Evolutionary conservation across 2,888 invertebrate species (phyloP), one percentile per base, ranked within the genome.

Genomic region (Papilio protenor): DNA sequence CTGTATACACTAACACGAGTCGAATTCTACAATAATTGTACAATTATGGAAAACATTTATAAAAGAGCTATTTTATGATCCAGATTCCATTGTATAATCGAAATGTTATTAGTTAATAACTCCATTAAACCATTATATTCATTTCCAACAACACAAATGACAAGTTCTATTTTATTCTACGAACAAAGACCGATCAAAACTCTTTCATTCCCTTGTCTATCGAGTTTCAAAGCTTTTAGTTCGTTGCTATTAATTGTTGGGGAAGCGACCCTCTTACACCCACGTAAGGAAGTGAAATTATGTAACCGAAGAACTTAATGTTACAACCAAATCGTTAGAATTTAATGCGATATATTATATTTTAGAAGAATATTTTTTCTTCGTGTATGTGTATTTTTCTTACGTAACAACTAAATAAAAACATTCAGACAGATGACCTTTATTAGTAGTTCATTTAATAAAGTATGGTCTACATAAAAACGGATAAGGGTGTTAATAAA

Each of bases 181-280:
- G 70, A 76, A 77, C 70, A 74, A 77, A 77, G 70, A 74, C 73
- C 70, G 70, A 71, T 71, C 70, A 61, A 70, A 70, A 77, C 66
- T 77, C 74, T 77, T 74, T 70, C 70, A 77, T 77, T 74, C 61
- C 69, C 70, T 71, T 61, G 74, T 77, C 74, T 74, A 77, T 77
- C 70, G 73, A 77, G 77, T 77, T 70, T 77, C 74, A 74, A 77
- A 77, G 74, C 77, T 74, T 77, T 74, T 74, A 77, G 70, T 77
- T 77, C 70, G 74, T 49, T 77, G 40, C 74, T 71, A 77, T 71
- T 77, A 74, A 74, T 74, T 74, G 69, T 61, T 40, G 23, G 70
- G 74, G 74, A 61, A 61, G 74, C 70, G 70, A 77, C 74, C 70
- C 77, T 70, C 70, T 40, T 66, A 66, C 66, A 66, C 66, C 73